Base-by-base conservation (phyloP, 1,140 invertebrate species). In the Apocrypta bakeri region DNA sequence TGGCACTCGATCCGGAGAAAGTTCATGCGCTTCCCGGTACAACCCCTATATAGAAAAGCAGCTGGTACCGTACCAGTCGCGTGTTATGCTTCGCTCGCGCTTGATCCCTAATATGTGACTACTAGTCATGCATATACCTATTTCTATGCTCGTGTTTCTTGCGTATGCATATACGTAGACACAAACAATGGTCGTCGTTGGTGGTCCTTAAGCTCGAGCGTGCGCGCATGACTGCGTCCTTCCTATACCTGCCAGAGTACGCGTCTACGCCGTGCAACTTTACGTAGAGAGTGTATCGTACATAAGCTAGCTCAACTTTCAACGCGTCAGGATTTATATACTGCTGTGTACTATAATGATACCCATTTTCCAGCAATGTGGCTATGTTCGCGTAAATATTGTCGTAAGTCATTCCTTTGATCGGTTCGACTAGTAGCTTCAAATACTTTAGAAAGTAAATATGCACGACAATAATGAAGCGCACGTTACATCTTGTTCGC, bases 31-130 rank as follows among this genome's bases (percentile, higher is more conserved):
- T 56, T 17, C 27, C 40, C 6, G 24, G 25, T 25, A 25, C 24
- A 14, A 14, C 63, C 63, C 24, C 63, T 37, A 31, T 25, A 63
- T 69, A 42, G 37, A 85, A 84, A 88, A 89, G 87, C 88, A 89
- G 88, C 87, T 92, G 90, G 89, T 91, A 92, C 90, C 85, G 89
- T 91, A 91, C 90, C 89, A 91, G 88, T 91, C 88, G 89, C 88
- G 89, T 89, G 87, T 87, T 90, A 85, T 85, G 27, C 87, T 86
- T 83, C 84, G 64, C n/a, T 24, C 25, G 14, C 27, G 24, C 68
- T 14, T 17, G 68, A 79, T 29, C 66, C 14, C 42, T 69, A 56
- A 71, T 79, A 69, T 27, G 17, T n/a, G 27, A 78, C 33, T 17
- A 56, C 48, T 17, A 21, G 48, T 0, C 40, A 69, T 29, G 21